Base-by-base conservation (phyloP, 2,888 invertebrate genomes). In the Diaphora mendica region DNA sequence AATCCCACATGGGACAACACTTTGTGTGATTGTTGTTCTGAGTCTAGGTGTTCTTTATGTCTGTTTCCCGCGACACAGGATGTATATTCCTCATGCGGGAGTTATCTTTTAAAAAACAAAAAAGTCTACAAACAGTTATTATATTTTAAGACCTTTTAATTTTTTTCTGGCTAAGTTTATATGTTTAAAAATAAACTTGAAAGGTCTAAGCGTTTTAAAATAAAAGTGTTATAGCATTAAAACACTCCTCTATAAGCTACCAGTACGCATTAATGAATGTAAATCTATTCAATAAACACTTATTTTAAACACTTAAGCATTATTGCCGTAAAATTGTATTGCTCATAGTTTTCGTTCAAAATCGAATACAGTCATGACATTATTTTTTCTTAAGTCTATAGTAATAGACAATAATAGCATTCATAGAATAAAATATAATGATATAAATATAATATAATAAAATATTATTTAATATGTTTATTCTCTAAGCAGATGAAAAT, bases 401-500 rank as follows among this genome's bases (percentile, higher is more conserved):
- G n/a, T n/a, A n/a, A 15, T 55, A 2, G n/a, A 55, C 55, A 55
- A n/a, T 59, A 59, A 59, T 26, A 15, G 4, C 59, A 30, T 59
- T 59, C 55, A 26, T 30, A 15, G 9, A 39, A 39, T 39, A 39
- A 39, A 39, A 39, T 39, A 39, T 11, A 11, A 11, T 11, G 39
- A 39, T 39, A 39, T 11, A 39, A 39, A 39, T 39, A 11, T 39
- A 39, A 39, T 39, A 39, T 9, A 39, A 39, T 39, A 39, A 39
- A 39, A 39, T 39, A 39, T 39, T 62, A 30, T 30, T 62, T 30
- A 2, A 62, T 62, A 30, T 62, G 30, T 30, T 26, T 55, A 26
- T 55, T 68, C 17, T 15, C n/a, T 35, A 51, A 51, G 44, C 33
- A 70, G 11, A 77, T 72, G 75, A 82, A 90, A 85, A 87, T 87